Base-by-base conservation (phyloP, 1,140 invertebrate species). In the Cotesia chilonis region DNA sequence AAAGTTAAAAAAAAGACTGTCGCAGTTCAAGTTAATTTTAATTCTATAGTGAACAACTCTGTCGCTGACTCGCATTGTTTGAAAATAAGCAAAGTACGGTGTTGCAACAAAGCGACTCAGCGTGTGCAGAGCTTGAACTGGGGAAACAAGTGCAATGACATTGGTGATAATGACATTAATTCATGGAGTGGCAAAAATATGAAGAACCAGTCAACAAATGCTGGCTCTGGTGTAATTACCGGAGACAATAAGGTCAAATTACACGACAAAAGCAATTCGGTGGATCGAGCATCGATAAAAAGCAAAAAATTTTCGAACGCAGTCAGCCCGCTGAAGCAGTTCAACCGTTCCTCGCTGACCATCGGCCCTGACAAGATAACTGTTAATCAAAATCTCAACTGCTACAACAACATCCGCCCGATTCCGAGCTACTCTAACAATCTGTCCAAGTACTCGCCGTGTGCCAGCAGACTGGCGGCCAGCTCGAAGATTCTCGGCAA, bases 391-490 rank as follows among this genome's bases (percentile, higher is more conserved):
- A 68, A 35, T 37, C 66, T 68, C 6, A n/a, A 55, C 35, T 52
- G 14, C 12, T 68, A 17, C 20, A 68, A 68, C 57, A 51, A 17
- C 20, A 55, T n/a, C 10, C 12, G 54, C n/a, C 9, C 54, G 54
- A 7, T 12, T 12, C 9, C 66, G n/a, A 51, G 28, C 3, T 68
- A 55, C 14, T 14, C 66, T 9, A 17, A 12, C 4, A 68, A 68
- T 68, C 54, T 86, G 47, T 85, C 85, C 35, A 87, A 87, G 71
- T 87, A 85, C 69, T 87, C 86, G n/a, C 86, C 86, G 0, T 86
- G 85, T 57, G 85, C 86, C 4, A 84, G 84, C 52, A 79, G 86
- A 28, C 73, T 87, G 1, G 85, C 85, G 1, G 84, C 86, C 0
- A 83, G 84, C 60, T 86, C 86, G 5, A 87, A 86, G 63, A 86